Evolutionary conservation across 2,888 invertebrate genomes (phyloP), one percentile per base, ranked within the genome.

Genomic region (Thecocarcelia acutangulata): DNA sequence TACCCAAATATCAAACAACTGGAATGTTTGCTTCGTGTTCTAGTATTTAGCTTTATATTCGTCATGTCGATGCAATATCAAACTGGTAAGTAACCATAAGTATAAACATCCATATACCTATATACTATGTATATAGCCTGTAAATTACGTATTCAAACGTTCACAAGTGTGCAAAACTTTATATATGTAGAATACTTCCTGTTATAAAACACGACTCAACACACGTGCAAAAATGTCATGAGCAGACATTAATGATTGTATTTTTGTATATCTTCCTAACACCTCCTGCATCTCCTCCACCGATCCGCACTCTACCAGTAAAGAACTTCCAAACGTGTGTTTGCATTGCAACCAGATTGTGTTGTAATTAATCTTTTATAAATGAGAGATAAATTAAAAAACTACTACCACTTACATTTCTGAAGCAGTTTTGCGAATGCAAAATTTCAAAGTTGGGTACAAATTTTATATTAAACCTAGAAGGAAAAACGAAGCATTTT

Each of bases 51-150:
- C 68, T 76, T 83, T 73, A 59, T 84, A 37, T 80, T 84, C 50
- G 69, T 84, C 52, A 80, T 83, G 83, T 81, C 80, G 33, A 72
- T 79, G 80, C 78, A 83, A 77, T 78, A 76, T 52, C 85, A 83
- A 80, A 83, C 68, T 75, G 85, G 85, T 85, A 83, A 85, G 85
- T 84, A 70, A 59, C 61, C 44, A n/a, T n/a, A n/a, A n/a, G n/a
- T n/a, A n/a, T n/a, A 40, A 13, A 42, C 24, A 66, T 3, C 63
- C 33, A 37, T 50, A 54, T n/a, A 19, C 6, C 28, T 21, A 48
- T 4, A 0, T 37, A 48, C 8, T 33, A 33, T 9, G 6, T 33
- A 33, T 9, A 8, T 8, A 33, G 33, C 33, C 33, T 6, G 33
- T 9, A 33, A 33, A 33, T 33, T 33, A 33, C 33, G 9, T n/a